Conservation (phyloP, 2,113 vertebrate genomes). For the Aplodontia rufa region DNA sequence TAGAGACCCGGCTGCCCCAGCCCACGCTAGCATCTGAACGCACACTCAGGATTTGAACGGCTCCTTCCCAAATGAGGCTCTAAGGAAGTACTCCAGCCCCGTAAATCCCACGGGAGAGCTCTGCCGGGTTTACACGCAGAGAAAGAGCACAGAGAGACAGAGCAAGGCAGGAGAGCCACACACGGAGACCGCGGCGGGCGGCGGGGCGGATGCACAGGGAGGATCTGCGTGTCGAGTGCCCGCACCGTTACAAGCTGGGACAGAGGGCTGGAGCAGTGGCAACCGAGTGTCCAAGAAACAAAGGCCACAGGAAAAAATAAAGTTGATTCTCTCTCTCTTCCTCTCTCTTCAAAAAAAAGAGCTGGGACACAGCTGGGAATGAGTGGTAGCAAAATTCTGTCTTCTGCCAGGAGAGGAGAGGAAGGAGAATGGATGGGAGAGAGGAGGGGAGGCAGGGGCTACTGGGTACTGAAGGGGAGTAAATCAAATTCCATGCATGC, state of each 20-base stretch:
- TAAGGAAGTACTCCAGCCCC: not conserved
- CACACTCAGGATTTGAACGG: not conserved
- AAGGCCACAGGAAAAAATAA: too few relatives aligned
- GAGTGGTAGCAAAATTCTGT: not conserved
- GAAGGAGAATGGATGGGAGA: not conserved
- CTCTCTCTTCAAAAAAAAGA: too few relatives aligned
- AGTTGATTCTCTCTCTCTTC: too few relatives aligned
- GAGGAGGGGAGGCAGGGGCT: not conserved
- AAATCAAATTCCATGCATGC: too few relatives aligned
- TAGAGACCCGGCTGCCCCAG: too few relatives aligned
- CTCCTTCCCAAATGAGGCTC: not conserved
- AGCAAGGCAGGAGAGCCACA: not conserved
- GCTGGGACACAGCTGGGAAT: not conserved
- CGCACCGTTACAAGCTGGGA: too few relatives aligned
- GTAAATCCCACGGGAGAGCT: not conserved
- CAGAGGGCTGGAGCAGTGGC: too few relatives aligned
- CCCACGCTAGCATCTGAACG: too few relatives aligned
- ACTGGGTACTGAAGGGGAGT: too few relatives aligned
- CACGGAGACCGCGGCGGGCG: rapidly evolving
- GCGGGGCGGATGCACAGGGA: rapidly evolving
- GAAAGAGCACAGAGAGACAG: not conserved
- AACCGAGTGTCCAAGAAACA: too few relatives aligned
- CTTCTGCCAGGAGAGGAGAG: not conserved
- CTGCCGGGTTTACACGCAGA: not conserved
- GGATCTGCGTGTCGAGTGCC: too few relatives aligned